Evolutionary conservation across 2,113 vertebrate genomes (phyloP), one percentile per base, ranked within the genome.

Genomic region (Hiodon tergisus): DNA sequence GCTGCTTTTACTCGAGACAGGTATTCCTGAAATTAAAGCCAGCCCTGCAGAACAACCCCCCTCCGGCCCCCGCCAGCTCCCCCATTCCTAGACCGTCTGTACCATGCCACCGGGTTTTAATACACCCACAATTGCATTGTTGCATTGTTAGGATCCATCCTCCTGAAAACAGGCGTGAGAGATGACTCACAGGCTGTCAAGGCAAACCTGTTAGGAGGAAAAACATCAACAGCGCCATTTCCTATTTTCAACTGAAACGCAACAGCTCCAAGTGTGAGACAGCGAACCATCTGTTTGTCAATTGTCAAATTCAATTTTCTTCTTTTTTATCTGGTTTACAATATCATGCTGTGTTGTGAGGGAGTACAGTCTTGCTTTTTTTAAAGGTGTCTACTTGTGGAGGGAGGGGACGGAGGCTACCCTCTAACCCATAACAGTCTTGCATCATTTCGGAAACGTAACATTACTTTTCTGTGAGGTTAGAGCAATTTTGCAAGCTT

Each of bases 401-500:
- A 62, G 54, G 53, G 54, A 17, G 5, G 48, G 6, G 61, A 11
- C 71, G 17, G 13, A 4, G 48, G 11, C 7, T 14, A 53, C 59
- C 58, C 59, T n/a, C n/a, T 69, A 55, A 55, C 52, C 31, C n/a
- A 2, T 9, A 66, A 67, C n/a, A 16, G 47, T 55, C 16, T 66
- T 13, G 46, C n/a, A 57, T 60, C 55, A 74, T 67, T 57, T 58
- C 63, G 67, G 31, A 14, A 47, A 67, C 53, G 6, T 55, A 67
- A 55, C 63, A 31, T 67, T 54, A 46, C 9, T 6, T 46, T 58
- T 5, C 46, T 11, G 3, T 5, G 67, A 58, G n/a, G 50, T 2
- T 5, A 48, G 55, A 4, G 31, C 9, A 47, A 13, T 14, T 3
- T 17, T n/a, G 53, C 63, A 50, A 59, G 55, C 55, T 47, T 14